Conservation (phyloP, 2,888 invertebrate genomes). For the Limenitis camilla region DNA sequence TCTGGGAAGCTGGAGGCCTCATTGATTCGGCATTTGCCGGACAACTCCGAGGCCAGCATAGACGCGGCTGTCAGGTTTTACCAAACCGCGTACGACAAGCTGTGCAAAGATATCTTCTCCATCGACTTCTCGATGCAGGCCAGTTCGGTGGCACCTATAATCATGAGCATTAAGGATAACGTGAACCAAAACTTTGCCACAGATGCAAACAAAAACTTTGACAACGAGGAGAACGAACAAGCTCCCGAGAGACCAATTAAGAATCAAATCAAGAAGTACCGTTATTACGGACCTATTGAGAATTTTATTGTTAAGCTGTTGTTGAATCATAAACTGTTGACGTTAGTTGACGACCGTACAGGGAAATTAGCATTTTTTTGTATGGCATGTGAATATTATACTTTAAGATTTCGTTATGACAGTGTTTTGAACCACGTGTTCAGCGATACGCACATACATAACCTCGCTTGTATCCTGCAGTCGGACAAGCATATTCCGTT, state of each 20-base stretch:
- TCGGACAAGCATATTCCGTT: constrained; percentile 57
- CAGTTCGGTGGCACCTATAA: constrained; percentile 63
- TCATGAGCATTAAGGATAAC: constrained; percentile 68
- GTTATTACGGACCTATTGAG: constrained; percentile 66
- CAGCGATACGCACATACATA: constrained; percentile 58
- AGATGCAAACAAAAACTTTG: constrained; percentile 60
- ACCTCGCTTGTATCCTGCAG: constrained; percentile 55
- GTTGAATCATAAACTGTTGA: constrained; percentile 53
- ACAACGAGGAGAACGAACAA: constrained; percentile 58
- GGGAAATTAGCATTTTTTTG: constrained; percentile 68
- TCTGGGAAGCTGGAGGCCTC: constrained; percentile 49
- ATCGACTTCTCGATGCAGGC: constrained; percentile 57
- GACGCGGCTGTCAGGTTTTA: constrained; percentile 58
- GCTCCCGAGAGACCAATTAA: constrained; percentile 49
- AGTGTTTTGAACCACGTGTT: constrained; percentile 66
- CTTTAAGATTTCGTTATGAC: constrained; percentile 62
- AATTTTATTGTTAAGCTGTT: constrained; percentile 51
- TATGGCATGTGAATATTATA: constrained; percentile 66
- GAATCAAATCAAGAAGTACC: constrained; percentile 57
- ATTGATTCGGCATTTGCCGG: constrained; percentile 53
- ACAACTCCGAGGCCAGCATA: constrained; percentile 60
- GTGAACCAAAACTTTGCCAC: constrained; percentile 64
- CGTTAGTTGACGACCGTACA: constrained; percentile 61
- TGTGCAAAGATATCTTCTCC: constrained; percentile 44
- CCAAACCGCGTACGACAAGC: constrained; percentile 47